A percentile compares a stretch with the other conserved stretches of the same genome.
phyloP scores from a whole-genome alignment of 2,113 vertebrate genomes.

The Podarcis muralis region DNA sequence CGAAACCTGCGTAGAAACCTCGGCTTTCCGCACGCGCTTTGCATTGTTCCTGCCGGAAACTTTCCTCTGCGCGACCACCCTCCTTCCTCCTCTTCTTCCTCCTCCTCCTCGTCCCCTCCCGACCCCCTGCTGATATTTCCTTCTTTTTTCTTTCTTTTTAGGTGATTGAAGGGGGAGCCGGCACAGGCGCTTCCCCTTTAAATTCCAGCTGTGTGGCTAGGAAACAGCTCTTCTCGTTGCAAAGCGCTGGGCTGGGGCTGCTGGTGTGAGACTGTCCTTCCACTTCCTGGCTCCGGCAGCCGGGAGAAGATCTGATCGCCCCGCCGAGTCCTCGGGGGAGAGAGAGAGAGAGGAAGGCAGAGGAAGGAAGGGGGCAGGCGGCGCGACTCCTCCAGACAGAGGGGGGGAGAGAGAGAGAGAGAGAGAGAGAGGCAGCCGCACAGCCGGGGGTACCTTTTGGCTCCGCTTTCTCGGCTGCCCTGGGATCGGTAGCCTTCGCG shows the following conservation, averaged over 20 bases:
- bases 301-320: conserved; percentile 57
- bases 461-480: conserved; percentile 27
- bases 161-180: conserved; percentile 7
- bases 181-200: conserved; percentile 73
- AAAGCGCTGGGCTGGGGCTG: conserved; percentile 57
- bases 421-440: not conserved
- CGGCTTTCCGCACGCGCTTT: not conserved
- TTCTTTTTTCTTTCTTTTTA: not conserved
- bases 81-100: fast-evolving
- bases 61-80: conserved; percentile 48
- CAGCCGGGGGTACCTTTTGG: not conserved
- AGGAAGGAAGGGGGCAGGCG: conserved; percentile 29
- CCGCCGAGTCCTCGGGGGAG: conserved; percentile 58
- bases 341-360: conserved; percentile 25
- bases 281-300: conserved; percentile 65
- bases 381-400: conserved; percentile 29
- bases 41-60: conserved; percentile 56
- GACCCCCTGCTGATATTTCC: not conserved
- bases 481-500: conserved; percentile 33
- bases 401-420: no score
- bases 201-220: conserved; percentile 76
- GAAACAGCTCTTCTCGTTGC: conserved; percentile 73
- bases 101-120: no score
- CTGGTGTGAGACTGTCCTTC: conserved; percentile 56
- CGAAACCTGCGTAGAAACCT: not conserved